Evolutionary conservation across 2,113 vertebrate genomes (phyloP).

Genomic region (Dascyllus trimaculatus): DNA sequence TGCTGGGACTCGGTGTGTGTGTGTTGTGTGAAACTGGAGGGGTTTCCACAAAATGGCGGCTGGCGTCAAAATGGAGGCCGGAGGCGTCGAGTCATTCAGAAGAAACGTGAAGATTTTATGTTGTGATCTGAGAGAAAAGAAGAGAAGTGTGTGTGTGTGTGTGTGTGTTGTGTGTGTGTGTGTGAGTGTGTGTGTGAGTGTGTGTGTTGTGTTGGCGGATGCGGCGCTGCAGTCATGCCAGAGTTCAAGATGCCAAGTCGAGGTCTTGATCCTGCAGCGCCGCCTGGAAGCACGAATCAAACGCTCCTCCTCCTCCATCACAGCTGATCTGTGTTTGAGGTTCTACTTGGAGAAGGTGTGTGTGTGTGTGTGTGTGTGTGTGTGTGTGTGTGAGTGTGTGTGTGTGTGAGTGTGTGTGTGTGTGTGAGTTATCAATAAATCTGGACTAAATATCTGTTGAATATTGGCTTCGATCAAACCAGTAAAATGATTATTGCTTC

Average conservation of each 20-base stretch:
- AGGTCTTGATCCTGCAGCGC: slow-evolving; percentile 84
- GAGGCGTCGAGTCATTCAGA: background rate
- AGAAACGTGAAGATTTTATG: too few relatives aligned
- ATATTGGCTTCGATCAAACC: too few relatives aligned
- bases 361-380: too few relatives aligned
- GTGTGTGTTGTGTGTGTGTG: slow-evolving; percentile 5
- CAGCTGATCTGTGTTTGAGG: too few relatives aligned
- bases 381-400: too few relatives aligned
- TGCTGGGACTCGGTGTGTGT: background rate
- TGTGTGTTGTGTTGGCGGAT: slow-evolving; percentile 26
- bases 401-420: too few relatives aligned
- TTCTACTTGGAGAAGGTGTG: too few relatives aligned
- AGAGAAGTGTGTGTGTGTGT: background rate
- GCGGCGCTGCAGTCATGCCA: slow-evolving; percentile 76
- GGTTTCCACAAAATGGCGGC: slow-evolving; percentile 79
- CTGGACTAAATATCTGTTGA: too few relatives aligned
- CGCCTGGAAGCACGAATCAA: slow-evolving; percentile 55
- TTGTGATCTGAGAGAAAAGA: background rate
- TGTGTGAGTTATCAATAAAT: too few relatives aligned
- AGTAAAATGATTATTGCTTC: too few relatives aligned
- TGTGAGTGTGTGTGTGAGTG: slow-evolving; percentile 34
- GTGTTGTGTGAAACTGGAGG: slow-evolving; percentile 15
- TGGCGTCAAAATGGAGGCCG: slow-evolving; percentile 80
- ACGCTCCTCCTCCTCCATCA: slow-evolving; percentile 20
- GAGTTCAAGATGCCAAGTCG: slow-evolving; percentile 90